phyloP scores from a whole-genome alignment of 2,888 invertebrate genomes.

The Diogma glabrata region DNA sequence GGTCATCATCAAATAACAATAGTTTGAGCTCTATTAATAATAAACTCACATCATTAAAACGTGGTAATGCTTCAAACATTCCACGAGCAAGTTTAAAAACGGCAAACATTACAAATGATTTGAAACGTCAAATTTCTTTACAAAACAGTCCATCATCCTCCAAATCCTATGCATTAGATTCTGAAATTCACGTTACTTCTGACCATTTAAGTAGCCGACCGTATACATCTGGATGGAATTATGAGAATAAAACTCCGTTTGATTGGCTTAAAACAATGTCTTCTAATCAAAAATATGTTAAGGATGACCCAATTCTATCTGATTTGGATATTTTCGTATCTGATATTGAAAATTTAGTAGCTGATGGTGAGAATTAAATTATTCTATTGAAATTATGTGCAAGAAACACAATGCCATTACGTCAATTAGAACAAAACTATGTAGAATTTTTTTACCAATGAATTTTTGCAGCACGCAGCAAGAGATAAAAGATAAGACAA shows the following conservation, averaged over 20 bases:
- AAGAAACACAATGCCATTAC: too few relatives aligned
- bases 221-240: slow-evolving; percentile 24
- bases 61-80: slow-evolving; percentile 29
- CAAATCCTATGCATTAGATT: slow-evolving; percentile 13
- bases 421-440: too few relatives aligned
- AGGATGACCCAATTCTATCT: slow-evolving; percentile 24
- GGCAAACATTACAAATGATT: slow-evolving; percentile 13
- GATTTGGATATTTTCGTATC: slow-evolving; percentile 35
- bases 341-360: slow-evolving; percentile 36
- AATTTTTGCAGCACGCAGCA: too few relatives aligned
- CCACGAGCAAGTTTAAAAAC: slow-evolving; percentile 31
- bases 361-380: too few relatives aligned
- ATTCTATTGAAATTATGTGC: too few relatives aligned
- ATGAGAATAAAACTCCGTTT: slow-evolving; percentile 20
- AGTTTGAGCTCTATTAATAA: slow-evolving; percentile 5
- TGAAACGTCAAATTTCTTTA: slow-evolving; percentile 20
- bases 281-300: slow-evolving; percentile 5
- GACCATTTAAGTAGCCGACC: slow-evolving; percentile 18
- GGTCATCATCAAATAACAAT: slow-evolving; percentile 1
- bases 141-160: slow-evolving; percentile 10
- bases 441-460: too few relatives aligned
- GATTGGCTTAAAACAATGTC: slow-evolving; percentile 19
- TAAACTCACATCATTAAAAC: slow-evolving; percentile 20
- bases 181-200: slow-evolving; percentile 14
- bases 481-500: too few relatives aligned